Evolutionary conservation across 2,113 vertebrate genomes (phyloP), one percentile per base, ranked within the genome.

Genomic region (Thalassoma bifasciatum): DNA sequence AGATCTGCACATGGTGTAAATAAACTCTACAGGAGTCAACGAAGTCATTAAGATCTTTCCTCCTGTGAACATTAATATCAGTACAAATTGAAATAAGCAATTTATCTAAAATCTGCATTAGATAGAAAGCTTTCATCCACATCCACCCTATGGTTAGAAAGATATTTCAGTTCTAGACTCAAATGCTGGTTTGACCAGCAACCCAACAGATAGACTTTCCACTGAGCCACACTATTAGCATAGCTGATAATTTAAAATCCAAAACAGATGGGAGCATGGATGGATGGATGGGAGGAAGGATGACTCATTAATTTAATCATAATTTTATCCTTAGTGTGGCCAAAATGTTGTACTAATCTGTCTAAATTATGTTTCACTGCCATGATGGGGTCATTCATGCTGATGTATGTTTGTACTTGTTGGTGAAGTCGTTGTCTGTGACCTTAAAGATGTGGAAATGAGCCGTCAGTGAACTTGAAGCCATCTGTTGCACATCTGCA

Each of bases 401-500:
- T 82, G 66, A 79, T 85, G 69, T 56, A 85, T 80, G 74, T 80
- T 82, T 87, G 21, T 63, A 77, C 42, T 81, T 72, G 67, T 86
- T 83, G 62, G 44, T 81, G 50, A 78, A 74, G 58, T 52, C 11
- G 56, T 70, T 80, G 67, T 72, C 64, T 79, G 42, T 84, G 88
- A 92, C 89, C 90, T 89, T 82, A 92, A 86, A 87, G 72, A 87
- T 72, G 73, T 83, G 82, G 82, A 85, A 87, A 88, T 77, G 75
- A 74, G 77, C 84, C 88, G 75, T 87, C 66, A 42, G 72, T 82
- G 67, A 90, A 89, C 77, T 70, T 77, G 77, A 84, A 72, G 83
- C 90, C 88, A 93, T 92, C 87, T 92, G 89, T 84, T 87, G 83
- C 82, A 80, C 86, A 88, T 88, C 91, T 93, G 89, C 63, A 81